Base-by-base conservation (phyloP, 2,797 vertebrate species). In the Stomatorhinus walkeri region DNA sequence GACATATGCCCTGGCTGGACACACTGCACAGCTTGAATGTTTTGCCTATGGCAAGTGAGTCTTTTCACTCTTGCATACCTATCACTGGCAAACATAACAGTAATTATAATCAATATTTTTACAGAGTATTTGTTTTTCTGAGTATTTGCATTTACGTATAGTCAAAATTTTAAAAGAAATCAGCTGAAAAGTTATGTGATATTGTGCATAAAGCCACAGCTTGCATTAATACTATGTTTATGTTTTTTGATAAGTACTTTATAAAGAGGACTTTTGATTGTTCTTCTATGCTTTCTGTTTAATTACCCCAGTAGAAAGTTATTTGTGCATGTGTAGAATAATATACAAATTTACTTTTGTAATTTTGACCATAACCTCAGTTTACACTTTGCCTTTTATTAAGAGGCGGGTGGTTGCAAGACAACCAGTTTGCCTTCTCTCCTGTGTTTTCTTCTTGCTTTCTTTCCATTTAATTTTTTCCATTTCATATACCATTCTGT, bases 11-110 rank as follows among this genome's bases (percentile, higher is more conserved):
- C 94, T 99, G 22, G 93, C 96, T 0, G 98, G 98, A 89, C 97
- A 97, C 89, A 93, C 93, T 0, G 93, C 97, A 87, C 96, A 96
- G 88, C 89, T 99, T 91, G 98, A 99, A 93, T 99, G 98, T 91
- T 99, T 98, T n/a, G 98, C 98, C 91, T 98, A 98, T 8, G 98
- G 98, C 90, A 99, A 99, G 98, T 99, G 94, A 95, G 98, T 96
- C 48, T 46, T 12, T 22, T 36, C 85, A 56, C 32, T 51, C 48
- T 40, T 81, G 16, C 83, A 85, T 51, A 49, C 83, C 84, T 54
- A 36, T 81, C 76, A 46, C 76, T 46, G 76, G 76, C 2, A 81
- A 43, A 81, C 16, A 46, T 81, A 81, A 9, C 2, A n/a, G 19
- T 46, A 8, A 81, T 81, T 46, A 46, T 46, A 81, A 81, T 81